Percentiles rank a stretch among this genome's conserved stretches.
Conservation (phyloP, 2,113 vertebrate genomes). For the Platysteira castanea region DNA sequence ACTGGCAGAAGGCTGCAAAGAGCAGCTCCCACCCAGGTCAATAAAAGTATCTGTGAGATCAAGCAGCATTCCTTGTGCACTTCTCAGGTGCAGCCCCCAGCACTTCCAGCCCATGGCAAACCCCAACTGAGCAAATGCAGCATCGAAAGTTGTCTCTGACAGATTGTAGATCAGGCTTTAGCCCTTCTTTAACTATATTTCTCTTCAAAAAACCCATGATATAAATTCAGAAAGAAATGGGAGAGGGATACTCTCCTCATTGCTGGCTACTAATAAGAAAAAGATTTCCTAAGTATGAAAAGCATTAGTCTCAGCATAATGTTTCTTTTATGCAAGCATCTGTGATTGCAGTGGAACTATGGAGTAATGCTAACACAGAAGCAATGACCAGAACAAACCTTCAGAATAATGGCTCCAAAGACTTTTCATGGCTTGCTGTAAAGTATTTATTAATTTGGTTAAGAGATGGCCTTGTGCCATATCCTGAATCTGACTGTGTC, state of each 20-base stretch:
- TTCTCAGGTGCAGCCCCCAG: background rate
- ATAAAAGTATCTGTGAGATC: background rate
- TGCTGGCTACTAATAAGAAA: background rate
- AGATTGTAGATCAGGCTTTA: background rate
- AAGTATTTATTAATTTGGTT: conserved; percentile 43
- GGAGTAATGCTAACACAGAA: background rate
- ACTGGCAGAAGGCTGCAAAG: background rate
- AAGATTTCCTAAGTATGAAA: background rate
- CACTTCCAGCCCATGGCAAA: background rate
- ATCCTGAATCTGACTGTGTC: background rate
- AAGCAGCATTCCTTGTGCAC: accelerated
- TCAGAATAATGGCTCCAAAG: conserved; percentile 16
- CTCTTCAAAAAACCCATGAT: background rate
- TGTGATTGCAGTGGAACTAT: conserved; percentile 8
- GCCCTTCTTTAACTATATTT: background rate
- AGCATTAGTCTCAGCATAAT: background rate
- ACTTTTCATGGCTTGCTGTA: background rate
- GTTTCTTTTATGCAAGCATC: background rate
- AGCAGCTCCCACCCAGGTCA: background rate
- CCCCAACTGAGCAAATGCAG: background rate
- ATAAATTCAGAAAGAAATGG: background rate
- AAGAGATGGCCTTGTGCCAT: conserved; percentile 7
- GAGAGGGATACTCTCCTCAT: background rate
- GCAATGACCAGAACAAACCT: conserved; percentile 33
- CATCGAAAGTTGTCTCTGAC: background rate